Evolutionary conservation across 2,113 vertebrate species (phyloP).

Genomic region (Miniopterus natalensis): DNA sequence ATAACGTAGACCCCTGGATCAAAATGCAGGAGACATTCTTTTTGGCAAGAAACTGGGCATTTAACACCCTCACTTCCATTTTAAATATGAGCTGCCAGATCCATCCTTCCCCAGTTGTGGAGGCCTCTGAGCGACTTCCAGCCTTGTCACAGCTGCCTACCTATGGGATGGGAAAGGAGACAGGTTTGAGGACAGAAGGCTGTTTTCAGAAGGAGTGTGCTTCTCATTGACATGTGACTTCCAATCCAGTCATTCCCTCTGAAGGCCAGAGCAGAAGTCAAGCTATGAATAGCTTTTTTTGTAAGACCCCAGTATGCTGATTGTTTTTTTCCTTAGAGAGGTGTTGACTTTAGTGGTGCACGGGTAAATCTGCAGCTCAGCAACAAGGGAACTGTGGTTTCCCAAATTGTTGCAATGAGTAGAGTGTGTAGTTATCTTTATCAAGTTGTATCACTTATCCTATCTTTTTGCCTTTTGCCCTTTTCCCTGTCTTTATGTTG

Average conservation of each 20-base stretch:
- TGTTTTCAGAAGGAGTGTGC: neutral
- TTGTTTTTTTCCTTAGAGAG: neutral
- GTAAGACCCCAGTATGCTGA: neutral
- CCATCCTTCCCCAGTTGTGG: accelerated
- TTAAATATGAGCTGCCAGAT: neutral
- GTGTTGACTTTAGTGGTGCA: neutral
- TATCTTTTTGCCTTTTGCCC: neutral
- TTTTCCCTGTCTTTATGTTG: neutral
- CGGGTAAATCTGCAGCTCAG: neutral
- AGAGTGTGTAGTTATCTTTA: neutral
- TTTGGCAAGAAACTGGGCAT: neutral
- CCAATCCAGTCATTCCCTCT: neutral
- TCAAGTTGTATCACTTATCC: neutral
- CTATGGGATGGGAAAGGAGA: neutral
- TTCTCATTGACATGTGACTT: neutral
- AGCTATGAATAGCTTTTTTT: neutral
- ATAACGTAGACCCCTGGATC: neutral
- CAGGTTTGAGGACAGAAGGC: neutral
- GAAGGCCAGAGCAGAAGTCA: neutral
- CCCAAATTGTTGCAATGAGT: neutral
- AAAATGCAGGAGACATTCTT: neutral
- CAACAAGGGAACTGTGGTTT: neutral
- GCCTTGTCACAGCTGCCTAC: neutral
- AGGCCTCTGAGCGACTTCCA: neutral
- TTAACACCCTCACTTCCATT: constrained; percentile 21